phyloP scores from a whole-genome alignment of 2,888 invertebrate species.

The Drosophila antonietae region DNA sequence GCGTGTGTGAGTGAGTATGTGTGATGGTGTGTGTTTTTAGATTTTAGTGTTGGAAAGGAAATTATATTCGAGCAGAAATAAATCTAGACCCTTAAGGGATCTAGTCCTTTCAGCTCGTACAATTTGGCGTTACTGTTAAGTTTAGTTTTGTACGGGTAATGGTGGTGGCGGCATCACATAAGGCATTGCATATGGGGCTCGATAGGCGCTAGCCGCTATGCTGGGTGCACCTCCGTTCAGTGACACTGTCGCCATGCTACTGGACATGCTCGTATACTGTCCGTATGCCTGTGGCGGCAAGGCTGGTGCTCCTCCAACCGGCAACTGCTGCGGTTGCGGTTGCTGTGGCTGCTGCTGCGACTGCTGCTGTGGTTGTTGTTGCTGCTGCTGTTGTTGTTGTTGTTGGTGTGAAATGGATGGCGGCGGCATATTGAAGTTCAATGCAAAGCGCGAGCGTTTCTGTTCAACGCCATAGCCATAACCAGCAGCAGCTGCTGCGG shows the following conservation, averaged over 20 bases:
- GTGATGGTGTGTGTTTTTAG: constrained; percentile 15
- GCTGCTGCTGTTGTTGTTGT: constrained; percentile 60
- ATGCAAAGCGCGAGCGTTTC: constrained; percentile 69
- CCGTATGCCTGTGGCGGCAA: constrained; percentile 59
- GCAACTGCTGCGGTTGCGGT: constrained; percentile 49
- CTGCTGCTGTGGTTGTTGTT: constrained; percentile 43
- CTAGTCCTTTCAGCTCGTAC: constrained; percentile 55
- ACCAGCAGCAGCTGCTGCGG: constrained; percentile 50
- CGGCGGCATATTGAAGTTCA: constrained; percentile 71
- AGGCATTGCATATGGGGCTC: constrained; percentile 82
- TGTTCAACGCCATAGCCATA: constrained; percentile 67
- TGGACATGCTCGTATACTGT: constrained; percentile 67
- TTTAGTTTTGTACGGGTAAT: constrained; percentile 84
- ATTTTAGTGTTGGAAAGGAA: constrained; percentile 51
- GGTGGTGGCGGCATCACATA: constrained; percentile 83
- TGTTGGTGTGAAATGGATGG: constrained; percentile 61
- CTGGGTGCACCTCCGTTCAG: constrained; percentile 60
- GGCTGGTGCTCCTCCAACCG: constrained; percentile 38
- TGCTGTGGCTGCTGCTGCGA: constrained; percentile 34
- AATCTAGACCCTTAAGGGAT: constrained; percentile 42
- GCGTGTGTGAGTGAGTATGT: constrained; percentile 12
- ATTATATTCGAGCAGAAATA: constrained; percentile 63
- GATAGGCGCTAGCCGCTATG: constrained; percentile 61
- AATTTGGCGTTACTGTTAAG: constrained; percentile 68
- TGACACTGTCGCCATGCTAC: constrained; percentile 66